Percentiles rank a stretch among this genome's conserved stretches.
These are phyloP conservation scores for Sitobion miscanthi DNA, from an alignment of 1,140 invertebrate species.

Conservation along the genomic window DNA sequence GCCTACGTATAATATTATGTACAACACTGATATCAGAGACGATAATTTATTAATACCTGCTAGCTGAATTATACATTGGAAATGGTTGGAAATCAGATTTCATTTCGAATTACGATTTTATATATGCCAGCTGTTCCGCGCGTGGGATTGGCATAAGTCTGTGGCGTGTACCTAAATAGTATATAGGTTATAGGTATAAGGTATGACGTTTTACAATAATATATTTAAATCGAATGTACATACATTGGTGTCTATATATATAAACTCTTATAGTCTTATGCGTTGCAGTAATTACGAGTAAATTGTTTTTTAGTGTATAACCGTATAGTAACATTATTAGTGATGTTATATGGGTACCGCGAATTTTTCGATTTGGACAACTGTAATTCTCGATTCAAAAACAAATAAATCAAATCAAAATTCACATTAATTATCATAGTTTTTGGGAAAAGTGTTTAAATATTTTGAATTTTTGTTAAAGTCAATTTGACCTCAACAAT, in stretches of 20 bases:
- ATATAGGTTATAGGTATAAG: not conserved
- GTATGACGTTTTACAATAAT: not conserved
- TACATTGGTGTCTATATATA: too few relatives aligned
- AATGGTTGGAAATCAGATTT: not conserved
- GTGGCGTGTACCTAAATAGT: not conserved
- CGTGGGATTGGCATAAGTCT: not conserved
- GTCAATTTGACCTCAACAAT: not conserved
- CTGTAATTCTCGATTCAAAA: too few relatives aligned
- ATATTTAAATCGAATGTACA: not conserved
- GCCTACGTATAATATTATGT: not conserved
- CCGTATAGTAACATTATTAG: too few relatives aligned
- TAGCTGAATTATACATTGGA: not conserved
- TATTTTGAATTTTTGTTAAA: too few relatives aligned
- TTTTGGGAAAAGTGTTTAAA: too few relatives aligned
- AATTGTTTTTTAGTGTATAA: too few relatives aligned
- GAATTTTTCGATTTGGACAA: too few relatives aligned
- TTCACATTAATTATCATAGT: too few relatives aligned
- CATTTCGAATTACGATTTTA: not conserved
- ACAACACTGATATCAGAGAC: not conserved
- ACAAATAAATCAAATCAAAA: too few relatives aligned
- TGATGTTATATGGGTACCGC: too few relatives aligned
- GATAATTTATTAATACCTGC: not conserved
- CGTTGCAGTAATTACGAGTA: too few relatives aligned
- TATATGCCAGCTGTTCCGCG: not conserved
- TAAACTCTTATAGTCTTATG: too few relatives aligned